Evolutionary conservation across 1,140 invertebrate species (phyloP).

Genomic region (Ips typographus): DNA sequence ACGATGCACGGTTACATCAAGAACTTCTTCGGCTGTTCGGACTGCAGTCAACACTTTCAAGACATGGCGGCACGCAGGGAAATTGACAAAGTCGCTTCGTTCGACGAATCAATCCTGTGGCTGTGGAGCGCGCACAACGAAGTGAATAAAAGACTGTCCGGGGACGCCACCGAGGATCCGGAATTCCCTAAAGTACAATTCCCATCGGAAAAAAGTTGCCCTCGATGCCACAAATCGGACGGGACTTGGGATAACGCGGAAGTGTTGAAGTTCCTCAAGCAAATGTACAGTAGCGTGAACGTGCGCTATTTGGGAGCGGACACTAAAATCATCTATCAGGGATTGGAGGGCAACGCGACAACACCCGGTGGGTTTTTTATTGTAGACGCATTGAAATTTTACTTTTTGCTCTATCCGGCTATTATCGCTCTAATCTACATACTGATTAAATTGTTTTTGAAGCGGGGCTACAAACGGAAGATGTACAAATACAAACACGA

Average conservation of each 20-base stretch:
- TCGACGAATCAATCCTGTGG: conserved; percentile 84
- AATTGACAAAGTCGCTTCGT: conserved; percentile 66
- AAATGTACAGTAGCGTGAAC: conserved; percentile 64
- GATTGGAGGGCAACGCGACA: conserved; percentile 19
- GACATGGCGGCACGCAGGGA: conserved; percentile 71
- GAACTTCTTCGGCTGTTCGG: conserved; percentile 91
- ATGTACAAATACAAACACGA: conserved; percentile 60
- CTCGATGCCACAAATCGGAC: conserved; percentile 63
- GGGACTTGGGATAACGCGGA: conserved; percentile 69
- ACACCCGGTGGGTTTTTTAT: conserved; percentile 49
- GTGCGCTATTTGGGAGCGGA: conserved; percentile 49
- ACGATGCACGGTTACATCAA: conserved; percentile 88
- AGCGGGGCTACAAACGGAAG: conserved; percentile 70
- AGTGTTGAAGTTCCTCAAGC: conserved; percentile 74
- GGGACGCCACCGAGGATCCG: conserved; percentile 89
- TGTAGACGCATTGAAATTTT: conserved; percentile 63
- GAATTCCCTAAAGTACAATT: conserved; percentile 88
- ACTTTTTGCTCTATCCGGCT: conserved; percentile 69
- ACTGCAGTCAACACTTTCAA: conserved; percentile 88
- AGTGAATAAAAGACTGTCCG: conserved; percentile 84
- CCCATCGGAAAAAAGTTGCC: conserved; percentile 71
- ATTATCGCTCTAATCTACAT: conserved; percentile 70
- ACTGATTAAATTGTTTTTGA: conserved; percentile 75
- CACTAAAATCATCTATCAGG: conserved; percentile 43
- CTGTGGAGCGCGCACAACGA: conserved; percentile 94